Evolutionary conservation across 2,797 vertebrate species (phyloP).

Genomic region (Lindbergichthys nudifrons): DNA sequence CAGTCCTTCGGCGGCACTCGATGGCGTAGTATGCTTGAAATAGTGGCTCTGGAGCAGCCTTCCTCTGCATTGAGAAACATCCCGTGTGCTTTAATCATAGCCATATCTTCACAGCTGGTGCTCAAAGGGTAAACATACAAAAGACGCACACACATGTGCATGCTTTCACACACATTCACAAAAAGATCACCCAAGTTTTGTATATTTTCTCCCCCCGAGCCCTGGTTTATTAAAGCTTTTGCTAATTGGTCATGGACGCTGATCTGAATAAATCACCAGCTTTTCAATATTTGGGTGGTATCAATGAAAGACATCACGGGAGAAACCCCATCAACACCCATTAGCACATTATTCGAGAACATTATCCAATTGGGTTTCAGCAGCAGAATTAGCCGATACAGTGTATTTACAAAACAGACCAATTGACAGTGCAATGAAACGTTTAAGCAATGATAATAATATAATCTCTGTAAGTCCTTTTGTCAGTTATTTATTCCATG

Average conservation of each 20-base stretch:
- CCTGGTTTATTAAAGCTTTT: conserved; percentile 4
- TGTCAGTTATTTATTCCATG: neutral
- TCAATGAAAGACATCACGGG: neutral
- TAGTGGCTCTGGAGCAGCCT: no score
- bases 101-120: conserved; percentile 13
- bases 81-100: conserved; percentile 29
- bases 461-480: neutral
- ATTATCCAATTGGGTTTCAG: neutral
- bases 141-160: neutral
- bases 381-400: neutral
- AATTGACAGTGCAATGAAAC: neutral
- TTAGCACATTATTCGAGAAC: conserved; percentile 3
- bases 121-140: conserved; percentile 17
- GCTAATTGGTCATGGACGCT: conserved; percentile 1
- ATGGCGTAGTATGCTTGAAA: no score
- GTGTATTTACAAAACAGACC: neutral
- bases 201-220: neutral
- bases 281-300: neutral
- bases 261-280: conserved; percentile 1
- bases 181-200: neutral
- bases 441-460: no score
- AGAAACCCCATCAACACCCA: conserved; percentile 3
- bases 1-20: no score
- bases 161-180: neutral
- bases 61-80: no score